Conservation (phyloP, 2,797 vertebrate genomes). For the Coregonus ussuriensis region DNA sequence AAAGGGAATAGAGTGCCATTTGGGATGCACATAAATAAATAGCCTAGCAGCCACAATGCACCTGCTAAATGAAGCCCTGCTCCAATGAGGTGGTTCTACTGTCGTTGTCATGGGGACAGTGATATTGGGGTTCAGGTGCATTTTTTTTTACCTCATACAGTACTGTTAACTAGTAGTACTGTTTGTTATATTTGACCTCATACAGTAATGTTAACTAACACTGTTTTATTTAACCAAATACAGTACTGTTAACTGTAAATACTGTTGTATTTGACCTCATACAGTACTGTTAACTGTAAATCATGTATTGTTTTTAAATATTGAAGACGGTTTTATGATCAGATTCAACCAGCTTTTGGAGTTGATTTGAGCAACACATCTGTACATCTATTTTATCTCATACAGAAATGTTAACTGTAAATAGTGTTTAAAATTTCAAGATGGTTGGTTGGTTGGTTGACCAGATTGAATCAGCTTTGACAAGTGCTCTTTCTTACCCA, state of each 20-base stretch:
- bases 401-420: not conserved
- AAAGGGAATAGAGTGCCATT: not conserved
- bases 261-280: not conserved
- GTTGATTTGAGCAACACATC: not conserved
- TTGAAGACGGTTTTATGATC: not conserved
- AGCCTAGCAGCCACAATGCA: not conserved
- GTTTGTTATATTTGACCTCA: not conserved
- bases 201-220: not conserved
- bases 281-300: not conserved
- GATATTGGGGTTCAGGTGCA: not conserved
- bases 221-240: too few relatives aligned
- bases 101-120: not conserved
- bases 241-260: not conserved
- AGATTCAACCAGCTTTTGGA: not conserved
- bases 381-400: not conserved
- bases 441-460: not conserved
- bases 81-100: not conserved
- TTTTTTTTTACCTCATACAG: not conserved
- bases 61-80: not conserved
- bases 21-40: not conserved
- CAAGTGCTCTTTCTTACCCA: not conserved
- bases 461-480: not conserved
- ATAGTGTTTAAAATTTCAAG: too few relatives aligned
- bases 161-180: not conserved
- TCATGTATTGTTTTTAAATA: not conserved